Base-by-base conservation (phyloP, 2,113 vertebrate species). In the Cyanoramphus novaezelandiae region DNA sequence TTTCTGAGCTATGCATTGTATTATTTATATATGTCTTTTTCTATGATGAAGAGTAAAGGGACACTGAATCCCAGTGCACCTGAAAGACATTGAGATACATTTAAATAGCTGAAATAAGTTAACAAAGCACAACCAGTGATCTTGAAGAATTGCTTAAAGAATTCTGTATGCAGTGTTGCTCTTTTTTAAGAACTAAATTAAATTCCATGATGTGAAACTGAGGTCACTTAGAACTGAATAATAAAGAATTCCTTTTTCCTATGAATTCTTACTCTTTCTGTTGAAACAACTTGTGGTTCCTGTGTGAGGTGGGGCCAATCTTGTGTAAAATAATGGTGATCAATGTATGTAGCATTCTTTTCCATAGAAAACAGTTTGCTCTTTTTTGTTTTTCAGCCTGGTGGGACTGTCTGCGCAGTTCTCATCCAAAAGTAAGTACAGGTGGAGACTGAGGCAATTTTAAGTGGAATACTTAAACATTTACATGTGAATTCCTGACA, bases 1-100 rank as follows among this genome's bases (percentile, higher is more conserved):
- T 92, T 93, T 67, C 70, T 76, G 39, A 94, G 35, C 53, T 83
- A 52, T 86, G 52, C 82, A 41, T 83, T 92, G 39, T 95, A 49
- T 91, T 97, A 94, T 97, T 97, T 96, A 95, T 96, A 14, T 64
- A 27, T 68, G 53, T 80, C 76, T 85, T 95, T 93, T 92, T 90
- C 63, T 90, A 18, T 85, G 75, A 69, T 62, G 60, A 41, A 79
- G 49, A 77, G 77, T 76, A 87, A 94, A 95, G 46, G 31, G 76
- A 60, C 53, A 53, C 53, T 31, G 39, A 74, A 83, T 65, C 31
- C 79, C 78, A 55, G 35, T n/a, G n/a, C 41, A 53, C 49, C 89
- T 55, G 62, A 47, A 72, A 41, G 59, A 46, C n/a, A 17, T n/a
- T 71, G 60, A 86, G 35, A 47, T 81, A 17, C 60, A n/a, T 82